Conservation (phyloP, 1,140 invertebrate species). For the Acromyrmex echinatior region DNA sequence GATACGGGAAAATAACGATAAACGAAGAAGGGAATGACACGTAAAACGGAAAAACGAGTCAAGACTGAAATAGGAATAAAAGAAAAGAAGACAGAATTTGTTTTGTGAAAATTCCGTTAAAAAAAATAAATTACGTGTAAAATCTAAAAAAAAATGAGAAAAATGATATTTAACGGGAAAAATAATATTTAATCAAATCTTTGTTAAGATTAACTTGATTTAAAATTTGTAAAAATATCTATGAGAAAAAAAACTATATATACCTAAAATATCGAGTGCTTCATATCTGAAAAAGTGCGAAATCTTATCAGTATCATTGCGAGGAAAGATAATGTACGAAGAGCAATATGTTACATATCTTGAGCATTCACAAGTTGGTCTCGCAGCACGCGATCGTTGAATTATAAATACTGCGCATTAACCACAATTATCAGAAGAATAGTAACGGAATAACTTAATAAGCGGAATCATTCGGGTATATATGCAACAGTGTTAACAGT, state of each 20-base stretch:
- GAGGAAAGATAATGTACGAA: conserved; percentile 29
- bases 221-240: not conserved
- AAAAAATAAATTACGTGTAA: not conserved
- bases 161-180: not conserved
- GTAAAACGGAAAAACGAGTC: not conserved
- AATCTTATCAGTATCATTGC: conserved; percentile 29
- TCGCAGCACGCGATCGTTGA: conserved; percentile 38
- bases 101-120: not conserved
- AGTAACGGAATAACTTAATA: conserved; percentile 64
- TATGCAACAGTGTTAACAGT: conserved; percentile 35
- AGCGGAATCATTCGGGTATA: conserved; percentile 34
- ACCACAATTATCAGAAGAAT: conserved; percentile 50
- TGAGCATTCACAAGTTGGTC: conserved; percentile 14
- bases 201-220: not conserved
- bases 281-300: not conserved
- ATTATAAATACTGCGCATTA: conserved; percentile 47
- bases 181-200: not conserved
- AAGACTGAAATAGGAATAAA: not conserved
- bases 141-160: not conserved
- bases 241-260: too few relatives aligned
- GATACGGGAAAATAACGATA: conserved; percentile 30
- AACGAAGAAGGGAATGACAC: not conserved
- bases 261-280: conserved; percentile 41
- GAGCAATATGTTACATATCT: conserved; percentile 30
- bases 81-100: not conserved